These are phyloP conservation scores for Octomys mimax DNA, from an alignment of 2,797 vertebrate genomes.

Conservation along the genomic window DNA sequence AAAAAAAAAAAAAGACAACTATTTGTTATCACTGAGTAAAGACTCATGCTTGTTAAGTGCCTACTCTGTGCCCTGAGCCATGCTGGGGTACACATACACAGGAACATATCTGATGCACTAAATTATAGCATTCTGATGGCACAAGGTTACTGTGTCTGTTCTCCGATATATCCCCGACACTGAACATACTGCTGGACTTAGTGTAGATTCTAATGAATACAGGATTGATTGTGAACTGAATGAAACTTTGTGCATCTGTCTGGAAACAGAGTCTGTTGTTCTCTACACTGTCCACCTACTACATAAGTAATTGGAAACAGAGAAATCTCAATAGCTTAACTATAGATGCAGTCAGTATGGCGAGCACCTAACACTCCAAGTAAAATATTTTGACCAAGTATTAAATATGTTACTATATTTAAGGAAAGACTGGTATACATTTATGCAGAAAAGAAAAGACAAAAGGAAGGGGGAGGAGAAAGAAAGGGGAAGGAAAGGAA, in stretches of 20 bases:
- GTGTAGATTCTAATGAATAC: neutral
- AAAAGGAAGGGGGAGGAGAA: rapidly evolving
- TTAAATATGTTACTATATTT: slow-evolving; percentile 34
- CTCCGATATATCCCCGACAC: neutral
- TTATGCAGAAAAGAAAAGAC: neutral
- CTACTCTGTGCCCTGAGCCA: rapidly evolving
- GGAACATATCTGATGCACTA: neutral
- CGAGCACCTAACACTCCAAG: neutral
- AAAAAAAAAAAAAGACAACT: no score
- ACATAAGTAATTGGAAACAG: slow-evolving; percentile 26
- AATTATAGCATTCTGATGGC: neutral
- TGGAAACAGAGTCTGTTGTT: neutral
- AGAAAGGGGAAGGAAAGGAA: no score
- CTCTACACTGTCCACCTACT: neutral
- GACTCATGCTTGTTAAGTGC: neutral
- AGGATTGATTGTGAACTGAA: neutral
- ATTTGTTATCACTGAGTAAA: neutral
- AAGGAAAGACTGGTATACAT: slow-evolving; percentile 63
- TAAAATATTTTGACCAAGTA: neutral
- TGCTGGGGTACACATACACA: neutral
- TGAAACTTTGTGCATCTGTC: neutral
- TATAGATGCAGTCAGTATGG: neutral
- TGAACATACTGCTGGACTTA: neutral
- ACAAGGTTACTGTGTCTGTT: neutral
- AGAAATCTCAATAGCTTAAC: neutral